Evolutionary conservation across 2,888 invertebrate genomes (phyloP), one percentile per base, ranked within the genome.

Genomic region (Phytoseiulus persimilis): DNA sequence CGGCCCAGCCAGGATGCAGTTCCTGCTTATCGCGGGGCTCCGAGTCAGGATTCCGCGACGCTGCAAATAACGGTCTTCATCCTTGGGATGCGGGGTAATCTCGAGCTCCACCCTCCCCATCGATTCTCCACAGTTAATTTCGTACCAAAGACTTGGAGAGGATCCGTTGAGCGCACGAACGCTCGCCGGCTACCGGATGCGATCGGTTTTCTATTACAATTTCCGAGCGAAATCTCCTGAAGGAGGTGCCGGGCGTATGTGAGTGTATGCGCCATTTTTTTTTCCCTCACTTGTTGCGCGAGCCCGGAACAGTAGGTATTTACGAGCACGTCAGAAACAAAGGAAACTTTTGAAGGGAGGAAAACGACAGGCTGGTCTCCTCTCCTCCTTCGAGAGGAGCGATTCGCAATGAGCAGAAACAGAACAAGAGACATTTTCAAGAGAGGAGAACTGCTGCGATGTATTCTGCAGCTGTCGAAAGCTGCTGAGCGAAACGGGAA

Each of bases 381-480:
- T 65, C 65, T 18, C 18, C 5, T 14, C 18, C 28, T 65, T 28
- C 5, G 65, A 65, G 65, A 65, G 65, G 28, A 65, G 18, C 23
- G 28, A 65, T 2, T 65, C 65, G 9, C 14, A 65, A 65, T 65
- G 65, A 65, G 65, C 18, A 18, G 65, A 65, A 65, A 65, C 65
- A 65, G 65, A 65, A 65, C 65, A 65, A 65, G 65, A 65, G 65
- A 65, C 65, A 65, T 65, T 65, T 65, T 23, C 65, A 23, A 65
- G 9, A 2, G 9, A 23, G 65, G 65, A 28, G 65, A 65, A 23
- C 65, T 65, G 65, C 65, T 18, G 65, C 65, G 65, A 65, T 65
- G 65, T 65, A 65, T 65, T 65, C 65, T 65, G 65, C 65, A 65
- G 65, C 65, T 65, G 65, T 65, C 65, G 65, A 65, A 65, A 65